Base-by-base conservation (phyloP, 2,113 vertebrate species). In the Ranitomeya imitator region DNA sequence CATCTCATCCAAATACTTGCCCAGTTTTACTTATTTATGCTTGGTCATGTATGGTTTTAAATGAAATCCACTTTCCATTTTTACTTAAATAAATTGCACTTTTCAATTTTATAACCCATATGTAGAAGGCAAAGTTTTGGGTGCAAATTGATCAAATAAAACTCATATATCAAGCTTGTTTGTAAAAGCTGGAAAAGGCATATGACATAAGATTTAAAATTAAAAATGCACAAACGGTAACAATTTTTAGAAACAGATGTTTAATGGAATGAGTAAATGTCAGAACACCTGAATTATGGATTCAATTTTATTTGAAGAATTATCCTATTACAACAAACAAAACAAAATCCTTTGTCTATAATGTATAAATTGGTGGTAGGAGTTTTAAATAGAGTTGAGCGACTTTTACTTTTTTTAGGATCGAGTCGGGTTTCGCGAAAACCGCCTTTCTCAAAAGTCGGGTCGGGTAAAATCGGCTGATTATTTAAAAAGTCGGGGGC, bases 141-240 rank as follows among this genome's bases (percentile, higher is more conserved):
- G 12, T 26, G 6, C 26, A 6, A 0, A 67, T 67, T 45, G 37
- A 78, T 52, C 45, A 54, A 10, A 78, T 78, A 21, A 78, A 54
- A 54, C 16, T 54, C 21, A 14, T 79, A 21, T 55, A 79, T 55
- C 76, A 79, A 13, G 51, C 77, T 57, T 55, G 45, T 55, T 77
- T 51, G 45, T 77, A 52, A 77, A 69, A 77, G 16, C 52, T 21
- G 19, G 15, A 78, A 77, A 78, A 78, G 45, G 10, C 45, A n/a
- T 23, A 67, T 21, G 45, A 78, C 13, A 69, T n/a, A 78, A 54
- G 51, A 54, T 78, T 79, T 79, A 59, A 79, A 79, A 79, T 59
- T 79, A 79, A 11, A 79, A 23, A 79, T 16, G 23, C 54, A 79
- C 78, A 57, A 55, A 79, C n/a, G 16, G n/a, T 11, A 59, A 79